Evolutionary conservation across 2,797 vertebrate genomes (phyloP).

Genomic region (Peromyscus nudipes): DNA sequence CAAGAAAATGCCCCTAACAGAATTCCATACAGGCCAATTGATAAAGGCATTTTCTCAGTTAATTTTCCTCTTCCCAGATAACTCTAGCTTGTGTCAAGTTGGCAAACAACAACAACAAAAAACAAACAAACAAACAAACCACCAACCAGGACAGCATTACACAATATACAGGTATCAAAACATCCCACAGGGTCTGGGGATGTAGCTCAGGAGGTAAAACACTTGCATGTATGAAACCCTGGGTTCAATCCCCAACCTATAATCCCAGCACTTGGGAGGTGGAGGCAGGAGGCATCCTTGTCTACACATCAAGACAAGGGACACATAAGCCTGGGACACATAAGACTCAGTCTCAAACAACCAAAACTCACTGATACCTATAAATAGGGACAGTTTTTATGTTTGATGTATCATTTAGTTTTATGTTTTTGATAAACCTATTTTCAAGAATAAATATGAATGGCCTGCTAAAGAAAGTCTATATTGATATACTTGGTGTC

Average conservation of each 20-base stretch:
- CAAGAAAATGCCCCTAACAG: background rate
- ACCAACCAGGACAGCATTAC: background rate
- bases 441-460: background rate
- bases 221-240: background rate
- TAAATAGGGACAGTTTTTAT: background rate
- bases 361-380: background rate
- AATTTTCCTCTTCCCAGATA: background rate
- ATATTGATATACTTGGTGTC: background rate
- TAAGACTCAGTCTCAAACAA: background rate
- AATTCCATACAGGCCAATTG: background rate
- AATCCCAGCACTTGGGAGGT: background rate
- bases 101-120: too few relatives aligned
- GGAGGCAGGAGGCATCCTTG: background rate
- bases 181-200: too few relatives aligned
- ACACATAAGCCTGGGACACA: too few relatives aligned
- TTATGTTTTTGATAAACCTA: background rate
- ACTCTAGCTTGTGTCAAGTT: background rate
- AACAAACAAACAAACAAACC: background rate
- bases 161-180: background rate
- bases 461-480: conserved; percentile 24
- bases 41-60: too few relatives aligned
- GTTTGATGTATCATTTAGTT: background rate
- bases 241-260: background rate
- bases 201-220: background rate
- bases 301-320: background rate